Evolutionary conservation across 1,140 invertebrate genomes (phyloP), one percentile per base, ranked within the genome.

Genomic region (Anadara kagoshimensis): DNA sequence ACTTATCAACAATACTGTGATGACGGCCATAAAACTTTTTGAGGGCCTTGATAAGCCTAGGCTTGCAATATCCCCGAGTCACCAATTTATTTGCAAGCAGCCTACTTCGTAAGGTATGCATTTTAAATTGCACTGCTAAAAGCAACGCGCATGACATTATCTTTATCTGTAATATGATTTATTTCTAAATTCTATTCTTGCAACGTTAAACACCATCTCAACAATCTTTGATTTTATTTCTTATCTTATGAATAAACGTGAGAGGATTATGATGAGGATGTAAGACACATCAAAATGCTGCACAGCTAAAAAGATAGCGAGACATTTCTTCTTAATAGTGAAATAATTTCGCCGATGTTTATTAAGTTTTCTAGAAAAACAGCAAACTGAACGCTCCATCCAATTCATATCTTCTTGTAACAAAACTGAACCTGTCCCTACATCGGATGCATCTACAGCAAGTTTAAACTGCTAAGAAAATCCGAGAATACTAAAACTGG

Each of bases 401-500:
- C 62, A 56, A 53, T 57, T 18, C 2, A 24, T 44, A 62, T 71
- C 72, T 26, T 68, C 53, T 65, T 69, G 71, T 18, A 70, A 41
- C 20, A 80, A 64, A 16, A 72, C 72, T 51, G 66, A 44, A 44
- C 71, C 75, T 41, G 56, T 45, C 8, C 54, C 75, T 22, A 69
- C 44, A 47, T 68, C 71, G 67, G 58, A 75, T 14, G 71, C 65
- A 57, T 79, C 84, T 45, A 56, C 73, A 57, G 36, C 72, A 41
- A 75, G 14, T 69, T 59, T 58, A 43, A 75, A 86, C 8, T 85
- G 59, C 44, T 82, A 71, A 87, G 85, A 69, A 58, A 85, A 86
- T 24, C 78, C 61, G 72, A 75, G 81, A 59, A 84, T 76, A 22
- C 83, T n/a, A 47, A 73, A 47, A 84, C 82, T 12, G 12, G 47